A percentile compares a stretch with the other conserved stretches of the same genome.
phyloP scores from a whole-genome alignment of 2,113 vertebrate genomes.

The Philantomba maxwellii region DNA sequence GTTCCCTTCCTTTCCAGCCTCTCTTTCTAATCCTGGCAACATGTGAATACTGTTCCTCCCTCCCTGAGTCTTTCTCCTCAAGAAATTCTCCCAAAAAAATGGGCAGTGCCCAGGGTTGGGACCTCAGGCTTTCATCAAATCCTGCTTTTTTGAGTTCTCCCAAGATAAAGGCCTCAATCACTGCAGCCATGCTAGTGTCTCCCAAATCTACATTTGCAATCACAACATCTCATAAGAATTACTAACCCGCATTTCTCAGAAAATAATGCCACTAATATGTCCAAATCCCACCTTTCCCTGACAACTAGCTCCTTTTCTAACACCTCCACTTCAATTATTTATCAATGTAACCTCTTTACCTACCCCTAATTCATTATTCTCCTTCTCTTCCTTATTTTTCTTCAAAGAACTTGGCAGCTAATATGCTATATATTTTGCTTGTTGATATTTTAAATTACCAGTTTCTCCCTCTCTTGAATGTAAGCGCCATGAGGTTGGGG shows the following conservation, averaged over 20 bases:
- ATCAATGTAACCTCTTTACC: neutral
- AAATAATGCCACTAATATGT: neutral
- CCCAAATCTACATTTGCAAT: neutral
- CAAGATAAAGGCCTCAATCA: neutral
- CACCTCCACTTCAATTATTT: neutral
- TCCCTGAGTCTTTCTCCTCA: neutral
- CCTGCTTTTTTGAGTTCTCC: neutral
- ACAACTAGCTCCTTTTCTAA: neutral
- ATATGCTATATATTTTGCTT: neutral
- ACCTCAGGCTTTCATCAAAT: neutral
- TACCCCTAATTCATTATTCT: neutral
- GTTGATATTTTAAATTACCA: neutral
- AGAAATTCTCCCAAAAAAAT: neutral
- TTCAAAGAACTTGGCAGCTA: neutral
- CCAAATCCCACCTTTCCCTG: neutral
- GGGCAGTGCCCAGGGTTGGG: neutral
- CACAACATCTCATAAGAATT: neutral
- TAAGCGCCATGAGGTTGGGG: neutral
- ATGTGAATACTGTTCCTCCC: neutral
- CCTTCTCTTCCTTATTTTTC: neutral
- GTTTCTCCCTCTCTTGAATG: neutral
- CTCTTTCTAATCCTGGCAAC: neutral
- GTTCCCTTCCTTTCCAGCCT: neutral
- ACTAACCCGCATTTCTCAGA: neutral
- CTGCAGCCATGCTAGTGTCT: neutral